A percentile compares a stretch with the other conserved stretches of the same genome.
Conservation (phyloP, 2,888 invertebrate species). For the Ephialtes manifestator region DNA sequence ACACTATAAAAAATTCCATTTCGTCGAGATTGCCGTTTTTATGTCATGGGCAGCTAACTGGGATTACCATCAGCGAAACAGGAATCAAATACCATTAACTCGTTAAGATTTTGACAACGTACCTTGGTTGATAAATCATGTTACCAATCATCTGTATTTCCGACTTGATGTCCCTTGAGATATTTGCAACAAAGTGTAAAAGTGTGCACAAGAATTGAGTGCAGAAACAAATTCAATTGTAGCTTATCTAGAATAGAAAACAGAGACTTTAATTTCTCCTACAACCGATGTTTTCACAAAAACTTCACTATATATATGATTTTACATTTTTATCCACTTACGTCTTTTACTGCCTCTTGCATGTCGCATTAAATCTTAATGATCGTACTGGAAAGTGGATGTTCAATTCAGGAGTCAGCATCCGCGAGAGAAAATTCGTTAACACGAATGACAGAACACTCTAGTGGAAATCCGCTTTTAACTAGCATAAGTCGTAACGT, state of each 20-base stretch:
- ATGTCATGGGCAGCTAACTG: background rate
- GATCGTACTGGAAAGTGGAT: background rate
- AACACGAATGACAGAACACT: slow-evolving; percentile 53
- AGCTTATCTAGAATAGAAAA: no score
- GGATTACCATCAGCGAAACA: background rate
- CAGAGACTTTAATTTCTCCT: no score
- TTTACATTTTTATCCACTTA: background rate
- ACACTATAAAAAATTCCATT: background rate
- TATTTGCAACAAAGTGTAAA: background rate
- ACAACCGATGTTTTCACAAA: no score
- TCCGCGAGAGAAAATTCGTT: slow-evolving; percentile 47
- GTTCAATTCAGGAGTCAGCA: background rate
- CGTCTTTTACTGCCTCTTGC: background rate
- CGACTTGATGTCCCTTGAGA: background rate
- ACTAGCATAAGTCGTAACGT: slow-evolving; percentile 68
- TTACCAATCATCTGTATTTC: background rate
- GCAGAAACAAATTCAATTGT: no score
- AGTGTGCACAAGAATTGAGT: background rate
- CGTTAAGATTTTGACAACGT: background rate
- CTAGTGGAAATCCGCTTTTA: slow-evolving; percentile 65
- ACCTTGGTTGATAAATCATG: background rate
- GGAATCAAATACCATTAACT: background rate
- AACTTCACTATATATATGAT: background rate
- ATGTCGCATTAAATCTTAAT: background rate
- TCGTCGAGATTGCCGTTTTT: background rate